Percentiles rank a stretch among this genome's conserved stretches.
Evolutionary conservation across 2,113 vertebrate genomes (phyloP).

Genomic region (Procapra przewalskii): DNA sequence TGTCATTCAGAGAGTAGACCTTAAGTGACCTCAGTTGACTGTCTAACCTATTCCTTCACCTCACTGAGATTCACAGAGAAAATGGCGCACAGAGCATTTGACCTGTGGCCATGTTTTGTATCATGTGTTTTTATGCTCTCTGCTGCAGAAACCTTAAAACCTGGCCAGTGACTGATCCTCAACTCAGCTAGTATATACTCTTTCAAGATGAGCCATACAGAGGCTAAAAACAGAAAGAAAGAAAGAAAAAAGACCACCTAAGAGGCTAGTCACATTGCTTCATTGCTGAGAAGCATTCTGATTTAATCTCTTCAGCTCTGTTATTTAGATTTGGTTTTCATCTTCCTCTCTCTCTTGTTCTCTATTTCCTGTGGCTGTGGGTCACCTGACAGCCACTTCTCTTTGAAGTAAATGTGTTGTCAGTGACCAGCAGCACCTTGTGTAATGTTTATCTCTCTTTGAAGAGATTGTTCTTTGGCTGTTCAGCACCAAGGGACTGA

Average conservation of each 20-base stretch:
- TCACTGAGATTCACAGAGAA: not conserved
- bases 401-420: not conserved
- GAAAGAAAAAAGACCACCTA: not conserved
- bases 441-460: not conserved
- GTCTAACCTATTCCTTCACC: not conserved
- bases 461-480: not conserved
- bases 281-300: not conserved
- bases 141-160: not conserved
- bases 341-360: not conserved
- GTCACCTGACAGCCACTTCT: conserved; percentile 29
- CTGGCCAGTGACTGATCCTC: not conserved
- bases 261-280: not conserved
- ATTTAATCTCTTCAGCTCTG: not conserved
- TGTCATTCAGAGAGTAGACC: not conserved
- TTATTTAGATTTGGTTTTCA: not conserved
- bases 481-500: not conserved
- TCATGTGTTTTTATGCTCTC: not conserved
- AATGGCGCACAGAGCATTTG: not conserved
- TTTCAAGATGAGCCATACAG: not conserved
- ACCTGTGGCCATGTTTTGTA: not conserved
- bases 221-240: not conserved
- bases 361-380: not conserved
- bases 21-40: not conserved
- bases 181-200: not conserved
- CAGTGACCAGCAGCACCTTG: not conserved